phyloP scores from a whole-genome alignment of 2,797 vertebrate species.

The Melanotaenia maccullochi region DNA sequence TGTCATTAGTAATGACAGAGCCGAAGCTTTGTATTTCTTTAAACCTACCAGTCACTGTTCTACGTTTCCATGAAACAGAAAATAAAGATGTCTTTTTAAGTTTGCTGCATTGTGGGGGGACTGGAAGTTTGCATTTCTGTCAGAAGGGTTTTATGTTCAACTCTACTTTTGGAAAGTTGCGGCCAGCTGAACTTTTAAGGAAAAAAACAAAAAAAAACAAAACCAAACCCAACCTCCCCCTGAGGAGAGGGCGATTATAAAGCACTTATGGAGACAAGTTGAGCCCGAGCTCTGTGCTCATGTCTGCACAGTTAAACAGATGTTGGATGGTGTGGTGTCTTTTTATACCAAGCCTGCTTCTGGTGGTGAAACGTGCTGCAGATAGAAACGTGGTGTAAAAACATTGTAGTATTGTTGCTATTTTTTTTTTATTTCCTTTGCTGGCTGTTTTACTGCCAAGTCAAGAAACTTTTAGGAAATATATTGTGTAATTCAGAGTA shows the following conservation, averaged over 20 bases:
- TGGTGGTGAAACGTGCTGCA: conserved; percentile 25
- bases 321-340: conserved; percentile 64
- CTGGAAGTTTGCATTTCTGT: conserved; percentile 30
- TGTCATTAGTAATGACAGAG: not conserved
- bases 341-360: conserved; percentile 51
- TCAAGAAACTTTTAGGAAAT: conserved; percentile 37
- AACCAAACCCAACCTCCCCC: conserved; percentile 58
- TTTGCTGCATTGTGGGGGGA: conserved; percentile 14
- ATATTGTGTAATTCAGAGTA: conserved; percentile 48
- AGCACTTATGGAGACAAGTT: conserved; percentile 76
- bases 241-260: conserved; percentile 72
- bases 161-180: conserved; percentile 59
- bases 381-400: conserved; percentile 29
- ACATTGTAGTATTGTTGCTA: not conserved
- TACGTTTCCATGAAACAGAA: not conserved
- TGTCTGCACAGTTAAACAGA: conserved; percentile 73
- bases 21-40: not conserved
- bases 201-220: not conserved
- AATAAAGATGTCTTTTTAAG: no score
- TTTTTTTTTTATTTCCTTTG: not conserved
- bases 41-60: conserved; percentile 6
- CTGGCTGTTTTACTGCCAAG: conserved; percentile 21
- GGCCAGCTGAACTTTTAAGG: conserved; percentile 57
- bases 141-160: conserved; percentile 51
- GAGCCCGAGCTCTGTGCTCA: conserved; percentile 63